Conservation (phyloP, 2,113 vertebrate genomes). For the Ictalurus punctatus region DNA sequence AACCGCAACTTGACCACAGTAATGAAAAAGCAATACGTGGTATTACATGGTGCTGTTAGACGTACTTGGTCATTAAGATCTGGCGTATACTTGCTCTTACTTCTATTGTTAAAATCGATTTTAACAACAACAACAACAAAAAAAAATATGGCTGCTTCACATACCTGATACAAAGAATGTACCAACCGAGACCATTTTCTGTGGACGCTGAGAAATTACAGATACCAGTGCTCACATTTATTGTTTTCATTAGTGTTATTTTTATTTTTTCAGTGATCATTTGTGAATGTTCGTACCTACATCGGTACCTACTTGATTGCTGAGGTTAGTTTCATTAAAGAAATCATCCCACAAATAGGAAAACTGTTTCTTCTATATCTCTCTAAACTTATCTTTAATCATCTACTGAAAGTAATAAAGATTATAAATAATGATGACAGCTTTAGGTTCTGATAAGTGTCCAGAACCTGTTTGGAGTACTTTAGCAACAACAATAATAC, state of each 20-base stretch:
- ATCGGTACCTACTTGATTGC: background rate
- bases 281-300: background rate
- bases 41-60: background rate
- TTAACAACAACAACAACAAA: background rate
- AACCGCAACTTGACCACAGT: constrained; percentile 20
- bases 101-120: background rate
- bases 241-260: background rate
- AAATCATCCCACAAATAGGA: background rate
- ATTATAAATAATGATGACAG: background rate
- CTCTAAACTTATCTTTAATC: background rate
- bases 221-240: background rate
- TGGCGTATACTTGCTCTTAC: background rate
- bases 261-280: background rate
- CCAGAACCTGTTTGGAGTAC: background rate
- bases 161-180: background rate
- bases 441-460: background rate
- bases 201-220: background rate
- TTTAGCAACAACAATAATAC: background rate
- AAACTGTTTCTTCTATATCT: background rate
- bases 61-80: background rate
- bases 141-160: background rate
- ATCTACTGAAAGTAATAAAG: background rate
- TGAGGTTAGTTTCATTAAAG: background rate
- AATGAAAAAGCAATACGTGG: background rate
- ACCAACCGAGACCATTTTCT: background rate